A percentile compares a stretch with the other conserved stretches of the same genome.
phyloP scores from a whole-genome alignment of 2,797 vertebrate genomes.

The Numenius phaeopus region DNA sequence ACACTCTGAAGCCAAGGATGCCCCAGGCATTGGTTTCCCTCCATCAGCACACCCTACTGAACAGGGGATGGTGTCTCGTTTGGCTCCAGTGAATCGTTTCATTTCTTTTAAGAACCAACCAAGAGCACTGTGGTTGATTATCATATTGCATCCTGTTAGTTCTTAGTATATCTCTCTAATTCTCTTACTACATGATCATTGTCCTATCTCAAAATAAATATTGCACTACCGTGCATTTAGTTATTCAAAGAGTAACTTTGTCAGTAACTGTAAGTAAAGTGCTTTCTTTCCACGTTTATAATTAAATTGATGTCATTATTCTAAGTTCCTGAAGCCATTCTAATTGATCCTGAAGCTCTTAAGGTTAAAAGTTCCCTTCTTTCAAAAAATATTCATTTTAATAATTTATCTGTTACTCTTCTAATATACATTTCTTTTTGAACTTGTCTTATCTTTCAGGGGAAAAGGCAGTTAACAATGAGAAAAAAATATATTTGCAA shows the following conservation, averaged over 20 bases:
- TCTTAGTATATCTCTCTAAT: fast-evolving
- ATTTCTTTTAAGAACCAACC: neutral
- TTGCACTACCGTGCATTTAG: neutral
- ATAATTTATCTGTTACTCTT: constrained; percentile 31
- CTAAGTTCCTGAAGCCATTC: neutral
- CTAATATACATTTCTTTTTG: constrained; percentile 1
- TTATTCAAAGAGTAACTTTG: neutral
- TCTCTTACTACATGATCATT: neutral
- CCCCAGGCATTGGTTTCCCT: neutral
- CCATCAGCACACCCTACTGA: neutral
- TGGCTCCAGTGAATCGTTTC: neutral
- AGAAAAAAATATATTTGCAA: neutral
- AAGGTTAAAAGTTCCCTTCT: neutral
- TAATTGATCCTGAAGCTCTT: constrained; percentile 8
- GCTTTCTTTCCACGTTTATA: neutral
- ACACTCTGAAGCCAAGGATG: neutral
- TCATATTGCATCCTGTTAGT: neutral
- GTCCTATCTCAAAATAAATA: neutral
- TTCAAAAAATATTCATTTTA: neutral
- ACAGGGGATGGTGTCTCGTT: fast-evolving
- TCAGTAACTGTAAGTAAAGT: neutral
- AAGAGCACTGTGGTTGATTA: neutral
- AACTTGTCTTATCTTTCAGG: neutral
- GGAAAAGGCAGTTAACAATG: neutral
- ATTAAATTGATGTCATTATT: neutral